Base-by-base conservation (phyloP, 2,888 invertebrate genomes). In the Acanthopleura granulata region DNA sequence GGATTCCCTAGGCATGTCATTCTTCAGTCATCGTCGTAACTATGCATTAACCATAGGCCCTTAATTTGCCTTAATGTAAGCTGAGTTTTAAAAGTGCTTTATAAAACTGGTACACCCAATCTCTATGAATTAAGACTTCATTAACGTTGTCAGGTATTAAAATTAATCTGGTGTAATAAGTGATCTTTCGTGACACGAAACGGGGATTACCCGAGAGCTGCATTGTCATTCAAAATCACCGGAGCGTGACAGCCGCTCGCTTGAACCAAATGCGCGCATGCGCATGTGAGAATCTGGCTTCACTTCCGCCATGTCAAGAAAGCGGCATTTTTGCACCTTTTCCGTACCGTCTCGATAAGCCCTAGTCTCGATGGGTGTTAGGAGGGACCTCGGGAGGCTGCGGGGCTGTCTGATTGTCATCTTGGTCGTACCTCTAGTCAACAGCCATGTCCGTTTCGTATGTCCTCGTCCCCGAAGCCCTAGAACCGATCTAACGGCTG, bases 251-350 rank as follows among this genome's bases (percentile, higher is more conserved):
- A 40, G 9, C 3, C 6, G 57, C 12, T n/a, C 57, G 57, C 22
- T 3, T 57, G 57, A 57, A n/a, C 22, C 57, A 22, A n/a, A 3
- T 57, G 57, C 12, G 12, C 57, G 22, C 57, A 57, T 57, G 57
- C 57, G 57, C 57, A 12, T 22, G 6, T 57, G 12, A n/a, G 18
- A 18, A 57, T 1, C 22, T 22, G 18, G n/a, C 12, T 18, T 22
- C 22, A 22, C 12, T 57, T 57, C 57, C 57, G 57, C 22, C 22
- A 57, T 57, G 57, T 57, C 51, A 18, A 57, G 57, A 57, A 22
- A 57, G 57, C 57, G 57, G 57, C 57, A 57, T 57, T 57, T 57
- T 57, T 57, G 57, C 57, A 57, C 57, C 57, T 57, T 57, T 57
- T 12, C 57, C 57, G n/a, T 18, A n/a, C 57, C 22, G 18, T 18